Evolutionary conservation across 2,797 vertebrate genomes (phyloP), one percentile per base, ranked within the genome.

Genomic region (Mus caroli): DNA sequence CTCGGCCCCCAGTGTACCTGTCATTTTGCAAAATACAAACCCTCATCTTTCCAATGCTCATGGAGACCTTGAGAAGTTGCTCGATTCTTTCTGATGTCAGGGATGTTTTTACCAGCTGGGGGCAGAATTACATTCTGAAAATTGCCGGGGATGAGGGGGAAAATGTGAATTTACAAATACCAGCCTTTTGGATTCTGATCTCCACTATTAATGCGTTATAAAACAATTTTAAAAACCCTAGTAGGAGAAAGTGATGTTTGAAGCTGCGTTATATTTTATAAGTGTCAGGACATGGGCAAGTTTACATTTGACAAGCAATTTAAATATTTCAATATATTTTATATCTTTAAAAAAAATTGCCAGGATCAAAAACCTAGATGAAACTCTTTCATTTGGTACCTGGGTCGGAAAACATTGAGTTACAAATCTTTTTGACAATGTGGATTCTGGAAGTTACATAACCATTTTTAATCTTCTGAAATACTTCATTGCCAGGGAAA

Each of bases 91-190:
- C 95, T 95, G 96, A 97, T 98, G 98, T 98, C 98, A 98, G 97
- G 94, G 98, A 91, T 96, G 95, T 98, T 99, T 99, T 98, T 99
- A 98, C 99, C 99, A 99, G 99, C 99, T 99, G 99, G 99, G 99
- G 99, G 99, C 99, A 99, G 99, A 99, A 99, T 99, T 99, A 99
- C 99, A 99, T 99, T 99, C 99, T 99, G 98, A 98, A 99, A 99
- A 99, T 99, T 99, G 99, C 96, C 98, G 97, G 98, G 97, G 73
- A 94, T 22, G 96, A 95, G 88, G 91, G 77, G 96, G 87, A 96
- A 97, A 97, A 96, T 86, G 89, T 75, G 97, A 97, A 96, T 97
- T 96, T 96, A 96, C 96, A 98, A 97, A 98, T 96, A 96, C 96
- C 89, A 46, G 82, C 82, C 92, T 97, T 98, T 97, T 40, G 88